Conservation (phyloP, 2,113 vertebrate genomes). For the Azemiops feae region DNA sequence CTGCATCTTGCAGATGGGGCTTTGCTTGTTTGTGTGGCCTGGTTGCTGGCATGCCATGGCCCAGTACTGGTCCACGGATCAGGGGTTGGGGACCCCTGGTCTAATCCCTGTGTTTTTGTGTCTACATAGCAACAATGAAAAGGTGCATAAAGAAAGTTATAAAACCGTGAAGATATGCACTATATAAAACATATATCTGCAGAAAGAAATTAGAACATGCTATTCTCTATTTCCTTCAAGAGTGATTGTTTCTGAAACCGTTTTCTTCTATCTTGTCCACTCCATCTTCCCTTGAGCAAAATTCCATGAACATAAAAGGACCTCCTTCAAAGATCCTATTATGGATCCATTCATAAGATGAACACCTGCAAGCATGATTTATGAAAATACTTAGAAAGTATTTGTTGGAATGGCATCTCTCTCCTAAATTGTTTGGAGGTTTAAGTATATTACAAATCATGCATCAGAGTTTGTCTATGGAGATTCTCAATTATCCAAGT, state of each 20-base stretch:
- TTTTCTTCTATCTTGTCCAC: background rate
- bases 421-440: background rate
- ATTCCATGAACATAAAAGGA: constrained; percentile 12
- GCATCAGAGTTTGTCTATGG: background rate
- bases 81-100: too few species aligned
- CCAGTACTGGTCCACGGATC: too few species aligned
- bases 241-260: background rate
- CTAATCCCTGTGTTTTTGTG: background rate
- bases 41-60: too few species aligned
- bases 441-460: background rate
- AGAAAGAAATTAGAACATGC: background rate
- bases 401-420: background rate
- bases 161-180: background rate
- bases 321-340: background rate
- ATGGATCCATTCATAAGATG: background rate
- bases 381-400: background rate
- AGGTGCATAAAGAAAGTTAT: background rate
- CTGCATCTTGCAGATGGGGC: too few species aligned
- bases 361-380: background rate
- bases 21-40: too few species aligned
- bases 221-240: background rate
- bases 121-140: background rate
- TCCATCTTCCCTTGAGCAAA: background rate
- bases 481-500: background rate
- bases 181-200: background rate